phyloP scores from a whole-genome alignment of 2,113 vertebrate genomes.

The Erythrocebus patas region DNA sequence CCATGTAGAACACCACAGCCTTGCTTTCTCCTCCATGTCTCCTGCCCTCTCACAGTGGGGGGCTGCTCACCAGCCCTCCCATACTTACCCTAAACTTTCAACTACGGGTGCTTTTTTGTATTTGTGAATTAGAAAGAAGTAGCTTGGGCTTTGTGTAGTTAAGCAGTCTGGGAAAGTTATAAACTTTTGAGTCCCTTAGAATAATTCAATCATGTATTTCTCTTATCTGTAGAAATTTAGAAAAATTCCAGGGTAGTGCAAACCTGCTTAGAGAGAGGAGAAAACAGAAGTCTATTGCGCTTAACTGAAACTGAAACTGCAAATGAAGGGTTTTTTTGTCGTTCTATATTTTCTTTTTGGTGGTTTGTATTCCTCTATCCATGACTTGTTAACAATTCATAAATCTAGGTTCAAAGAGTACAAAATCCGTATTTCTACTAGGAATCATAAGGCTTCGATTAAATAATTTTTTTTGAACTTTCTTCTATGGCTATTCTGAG shows the following conservation, averaged over 20 bases:
- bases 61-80: not conserved
- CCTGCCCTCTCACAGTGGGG: not conserved
- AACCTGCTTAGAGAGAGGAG: not conserved
- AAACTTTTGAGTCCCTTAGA: slow-evolving; percentile 42
- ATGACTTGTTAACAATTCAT: not conserved
- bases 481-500: not conserved
- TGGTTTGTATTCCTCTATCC: not conserved
- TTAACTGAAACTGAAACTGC: slow-evolving; percentile 57
- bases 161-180: slow-evolving; percentile 33
- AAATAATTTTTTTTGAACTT: not conserved
- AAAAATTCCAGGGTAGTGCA: slow-evolving; percentile 60
- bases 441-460: not conserved
- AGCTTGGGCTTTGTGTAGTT: not conserved
- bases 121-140: slow-evolving; percentile 30
- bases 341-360: not conserved
- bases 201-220: not conserved
- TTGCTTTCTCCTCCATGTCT: too few relatives aligned
- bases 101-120: not conserved
- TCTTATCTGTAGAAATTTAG: slow-evolving; percentile 42
- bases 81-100: not conserved
- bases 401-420: not conserved
- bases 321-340: not conserved
- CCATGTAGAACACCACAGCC: rapidly evolving
- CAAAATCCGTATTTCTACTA: not conserved
- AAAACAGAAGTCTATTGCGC: not conserved